Evolutionary conservation across 2,888 invertebrate species (phyloP), one percentile per base, ranked within the genome.

Genomic region (Leptopilina syphax): DNA sequence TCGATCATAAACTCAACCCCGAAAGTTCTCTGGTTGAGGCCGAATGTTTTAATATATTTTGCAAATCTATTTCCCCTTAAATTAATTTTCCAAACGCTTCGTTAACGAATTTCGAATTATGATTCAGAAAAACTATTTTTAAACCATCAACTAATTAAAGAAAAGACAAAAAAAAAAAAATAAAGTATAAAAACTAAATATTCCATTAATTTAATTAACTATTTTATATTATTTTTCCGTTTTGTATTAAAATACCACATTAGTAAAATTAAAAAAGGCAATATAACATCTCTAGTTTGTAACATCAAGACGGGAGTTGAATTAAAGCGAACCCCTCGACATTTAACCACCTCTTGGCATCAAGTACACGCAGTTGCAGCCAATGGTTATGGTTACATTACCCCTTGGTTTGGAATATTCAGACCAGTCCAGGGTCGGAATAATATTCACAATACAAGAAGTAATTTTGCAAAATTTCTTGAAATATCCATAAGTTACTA

Each of bases 311-410:
- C 18, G 57, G 73, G 27, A 73, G 63, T 24, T 24, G 34, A 9
- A 18, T 18, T 44, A 44, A 47, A n/a, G 44, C 67, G 41, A 67
- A 73, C 73, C 41, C 73, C 34, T 65, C 54, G 57, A 34, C 34
- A 73, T 60, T 73, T 54, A 60, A 13, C 73, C 57, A 41, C 41
- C 57, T 60, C 57, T 73, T 73, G 73, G 73, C 73, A 73, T 41
- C 57, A 73, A 34, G 57, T 60, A 57, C n/a, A 73, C 27, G 73
- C 73, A 73, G 57, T 60, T 60, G 57, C 73, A 41, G 76, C 60
- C 47, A 80, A 81, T 79, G 81, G 80, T 81, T 84, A 83, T 83
- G 83, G 84, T 83, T 83, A 76, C 83, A 85, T 85, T 83, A 83
- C 82, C 83, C 84, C 79, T 82, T 84, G 65, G 79, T 57, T 73